Evolutionary conservation across 1,140 invertebrate genomes (phyloP).

Genomic region (Drosophila parabipectinata): DNA sequence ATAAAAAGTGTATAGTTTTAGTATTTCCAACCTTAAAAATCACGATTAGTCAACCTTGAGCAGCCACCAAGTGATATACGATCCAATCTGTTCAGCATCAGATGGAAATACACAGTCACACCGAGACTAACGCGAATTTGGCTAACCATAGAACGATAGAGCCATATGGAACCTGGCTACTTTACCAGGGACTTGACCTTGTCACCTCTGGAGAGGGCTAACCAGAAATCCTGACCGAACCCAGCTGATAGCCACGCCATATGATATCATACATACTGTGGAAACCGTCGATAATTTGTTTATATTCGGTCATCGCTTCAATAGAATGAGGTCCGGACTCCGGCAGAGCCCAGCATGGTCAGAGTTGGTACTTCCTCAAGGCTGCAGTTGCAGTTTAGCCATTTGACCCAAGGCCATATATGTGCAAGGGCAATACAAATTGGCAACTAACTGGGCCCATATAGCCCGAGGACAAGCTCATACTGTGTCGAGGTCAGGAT

Average conservation of each 20-base stretch:
- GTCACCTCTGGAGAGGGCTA: constrained; percentile 54
- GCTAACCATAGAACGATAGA: constrained; percentile 46
- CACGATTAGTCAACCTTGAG: constrained; percentile 2
- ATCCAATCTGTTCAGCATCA: constrained; percentile 10
- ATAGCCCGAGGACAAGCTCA: constrained; percentile 19
- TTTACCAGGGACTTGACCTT: constrained; percentile 50
- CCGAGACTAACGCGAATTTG: constrained; percentile 42
- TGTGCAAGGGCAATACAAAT: constrained; percentile 60
- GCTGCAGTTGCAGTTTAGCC: constrained; percentile 30
- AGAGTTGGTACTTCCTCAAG: constrained; percentile 37
- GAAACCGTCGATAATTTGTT: constrained; percentile 77
- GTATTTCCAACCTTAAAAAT: neutral
- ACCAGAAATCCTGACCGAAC: constrained; percentile 16
- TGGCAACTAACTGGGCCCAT: constrained; percentile 60
- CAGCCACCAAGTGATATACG: neutral
- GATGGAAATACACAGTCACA: constrained; percentile 4
- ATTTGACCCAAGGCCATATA: constrained; percentile 61
- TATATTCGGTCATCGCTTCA: constrained; percentile 61
- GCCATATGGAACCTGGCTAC: constrained; percentile 25
- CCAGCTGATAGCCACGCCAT: constrained; percentile 57
- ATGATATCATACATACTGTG: constrained; percentile 51
- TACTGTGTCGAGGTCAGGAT: constrained; percentile 17
- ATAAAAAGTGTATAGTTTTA: neutral
- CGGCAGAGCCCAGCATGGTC: constrained; percentile 13
- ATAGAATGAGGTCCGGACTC: constrained; percentile 14